A percentile compares a stretch with the other conserved stretches of the same genome.
phyloP scores from a whole-genome alignment of 2,113 vertebrate genomes.

The Strix aluco region DNA sequence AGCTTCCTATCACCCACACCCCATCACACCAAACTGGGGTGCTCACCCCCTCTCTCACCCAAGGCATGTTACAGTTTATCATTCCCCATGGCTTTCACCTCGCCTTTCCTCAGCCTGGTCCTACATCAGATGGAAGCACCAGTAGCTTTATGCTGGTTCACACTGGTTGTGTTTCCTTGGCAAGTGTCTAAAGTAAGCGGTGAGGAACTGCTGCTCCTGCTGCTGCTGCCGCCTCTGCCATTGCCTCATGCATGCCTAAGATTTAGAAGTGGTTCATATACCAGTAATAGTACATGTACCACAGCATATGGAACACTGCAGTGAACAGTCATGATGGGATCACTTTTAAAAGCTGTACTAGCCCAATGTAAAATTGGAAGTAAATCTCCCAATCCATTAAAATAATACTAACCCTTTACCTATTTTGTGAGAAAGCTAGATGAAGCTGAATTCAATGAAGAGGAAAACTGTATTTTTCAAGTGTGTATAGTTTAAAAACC shows the following conservation, averaged over 20 bases:
- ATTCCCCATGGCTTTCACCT: neutral
- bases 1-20: neutral
- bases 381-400: neutral
- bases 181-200: neutral
- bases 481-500: neutral
- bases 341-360: neutral
- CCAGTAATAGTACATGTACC: neutral
- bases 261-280: neutral
- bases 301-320: neutral
- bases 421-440: neutral
- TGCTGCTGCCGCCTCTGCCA: neutral
- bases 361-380: neutral
- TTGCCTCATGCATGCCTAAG: neutral
- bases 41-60: neutral
- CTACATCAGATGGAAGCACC: neutral
- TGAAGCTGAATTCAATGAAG: neutral
- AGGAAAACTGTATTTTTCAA: neutral
- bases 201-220: neutral
- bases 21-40: neutral
- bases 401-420: neutral
- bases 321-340: neutral
- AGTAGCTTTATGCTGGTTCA: neutral
- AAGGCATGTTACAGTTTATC: neutral
- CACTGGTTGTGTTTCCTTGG: neutral
- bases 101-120: neutral